These are phyloP conservation scores for Heterodera schachtii DNA, from an alignment of 1,140 invertebrate genomes.

Conservation along the genomic window DNA sequence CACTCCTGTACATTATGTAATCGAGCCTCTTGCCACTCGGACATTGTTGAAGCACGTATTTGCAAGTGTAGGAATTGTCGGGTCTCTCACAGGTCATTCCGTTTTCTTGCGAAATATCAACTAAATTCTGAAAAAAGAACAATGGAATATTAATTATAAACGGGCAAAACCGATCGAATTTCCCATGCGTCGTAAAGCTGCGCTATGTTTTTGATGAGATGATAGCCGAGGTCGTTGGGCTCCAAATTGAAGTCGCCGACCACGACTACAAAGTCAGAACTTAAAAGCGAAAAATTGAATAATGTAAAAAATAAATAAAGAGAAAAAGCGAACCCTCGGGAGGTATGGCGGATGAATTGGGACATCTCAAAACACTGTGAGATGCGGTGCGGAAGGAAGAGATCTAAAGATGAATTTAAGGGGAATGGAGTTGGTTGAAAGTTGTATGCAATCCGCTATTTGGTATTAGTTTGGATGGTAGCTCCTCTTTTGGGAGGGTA, in stretches of 20 bases:
- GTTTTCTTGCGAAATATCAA: conserved; percentile 41
- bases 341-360: conserved; percentile 84
- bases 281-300: conserved; percentile 31
- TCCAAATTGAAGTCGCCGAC: conserved; percentile 90
- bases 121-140: conserved; percentile 9
- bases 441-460: too few relatives aligned
- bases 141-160: conserved; percentile 11
- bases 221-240: conserved; percentile 81
- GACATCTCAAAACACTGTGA: conserved; percentile 90
- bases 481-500: too few relatives aligned
- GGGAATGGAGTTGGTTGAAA: too few relatives aligned
- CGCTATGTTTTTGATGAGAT: conserved; percentile 69
- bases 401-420: conserved; percentile 59
- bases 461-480: too few relatives aligned
- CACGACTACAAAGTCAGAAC: conserved; percentile 80
- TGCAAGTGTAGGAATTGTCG: conserved; percentile 79
- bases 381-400: conserved; percentile 76
- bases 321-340: neutral
- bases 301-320: conserved; percentile 10
- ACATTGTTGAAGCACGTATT: conserved; percentile 68
- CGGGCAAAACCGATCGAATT: conserved; percentile 53
- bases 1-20: conserved; percentile 77
- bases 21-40: conserved; percentile 85
- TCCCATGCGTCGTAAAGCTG: conserved; percentile 69
- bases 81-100: conserved; percentile 79